phyloP scores from a whole-genome alignment of 1,140 invertebrate genomes.

The Drosophila lacteicornis region DNA sequence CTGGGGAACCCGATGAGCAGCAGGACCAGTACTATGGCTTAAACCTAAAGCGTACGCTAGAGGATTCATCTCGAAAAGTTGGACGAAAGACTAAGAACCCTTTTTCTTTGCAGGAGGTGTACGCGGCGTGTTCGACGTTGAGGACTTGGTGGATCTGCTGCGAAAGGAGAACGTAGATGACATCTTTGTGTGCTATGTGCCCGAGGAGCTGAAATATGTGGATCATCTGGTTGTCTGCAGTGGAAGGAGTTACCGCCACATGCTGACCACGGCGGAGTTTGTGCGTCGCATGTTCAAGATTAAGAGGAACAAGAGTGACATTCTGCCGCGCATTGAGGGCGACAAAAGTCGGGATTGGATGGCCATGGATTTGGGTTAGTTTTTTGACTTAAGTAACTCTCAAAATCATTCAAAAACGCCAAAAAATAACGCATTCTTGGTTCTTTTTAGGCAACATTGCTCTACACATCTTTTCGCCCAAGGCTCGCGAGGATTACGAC shows the following conservation, averaged over 20 bases:
- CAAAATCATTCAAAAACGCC: slow-evolving; percentile 21
- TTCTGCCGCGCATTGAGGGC: slow-evolving; percentile 91
- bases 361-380: slow-evolving; percentile 94
- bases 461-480: slow-evolving; percentile 93
- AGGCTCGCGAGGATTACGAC: slow-evolving; percentile 91
- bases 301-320: slow-evolving; percentile 88
- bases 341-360: slow-evolving; percentile 92
- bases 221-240: slow-evolving; percentile 93
- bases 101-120: slow-evolving; percentile 88
- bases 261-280: slow-evolving; percentile 90
- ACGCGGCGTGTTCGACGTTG: slow-evolving; percentile 93
- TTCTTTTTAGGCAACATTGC: slow-evolving; percentile 92
- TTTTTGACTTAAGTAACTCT: background rate
- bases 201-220: slow-evolving; percentile 91
- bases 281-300: slow-evolving; percentile 92
- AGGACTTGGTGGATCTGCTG: slow-evolving; percentile 92
- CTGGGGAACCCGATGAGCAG: slow-evolving; percentile 36
- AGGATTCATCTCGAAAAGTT: background rate
- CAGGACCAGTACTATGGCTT: slow-evolving; percentile 85
- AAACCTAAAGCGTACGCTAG: slow-evolving; percentile 86
- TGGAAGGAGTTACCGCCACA: slow-evolving; percentile 90
- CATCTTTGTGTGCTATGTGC: slow-evolving; percentile 92
- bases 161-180: slow-evolving; percentile 91
- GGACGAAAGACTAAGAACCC: background rate
- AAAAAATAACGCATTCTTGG: too few species aligned